Conservation (phyloP, 1,140 invertebrate genomes). For the Dreissena polymorpha region DNA sequence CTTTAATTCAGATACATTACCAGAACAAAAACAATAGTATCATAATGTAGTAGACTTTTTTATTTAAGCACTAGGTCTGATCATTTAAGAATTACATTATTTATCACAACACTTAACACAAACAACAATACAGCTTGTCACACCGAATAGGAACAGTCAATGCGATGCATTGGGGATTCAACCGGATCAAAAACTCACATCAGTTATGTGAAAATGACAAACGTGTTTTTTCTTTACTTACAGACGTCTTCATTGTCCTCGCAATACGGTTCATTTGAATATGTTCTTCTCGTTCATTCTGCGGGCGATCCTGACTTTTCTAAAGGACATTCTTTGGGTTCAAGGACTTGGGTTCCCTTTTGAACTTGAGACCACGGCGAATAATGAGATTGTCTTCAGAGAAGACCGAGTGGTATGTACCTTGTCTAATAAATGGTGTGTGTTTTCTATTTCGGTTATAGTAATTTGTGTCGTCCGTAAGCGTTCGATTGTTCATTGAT, state of each 20-base stretch:
- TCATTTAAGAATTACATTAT: too few relatives aligned
- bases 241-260: slow-evolving; percentile 85
- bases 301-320: slow-evolving; percentile 83
- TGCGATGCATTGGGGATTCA: too few relatives aligned
- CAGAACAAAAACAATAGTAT: too few relatives aligned
- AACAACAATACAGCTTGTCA: too few relatives aligned
- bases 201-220: not conserved
- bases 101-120: too few relatives aligned
- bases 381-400: slow-evolving; percentile 37
- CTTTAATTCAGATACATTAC: too few relatives aligned
- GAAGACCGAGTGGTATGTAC: slow-evolving; percentile 32
- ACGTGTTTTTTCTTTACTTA: slow-evolving; percentile 39
- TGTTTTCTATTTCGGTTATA: too few relatives aligned
- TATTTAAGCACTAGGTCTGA: too few relatives aligned
- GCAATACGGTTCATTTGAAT: slow-evolving; percentile 86
- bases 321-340: slow-evolving; percentile 83
- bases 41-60: too few relatives aligned
- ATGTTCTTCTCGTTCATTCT: slow-evolving; percentile 86
- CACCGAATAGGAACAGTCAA: not conserved
- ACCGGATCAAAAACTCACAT: not conserved
- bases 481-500: too few relatives aligned
- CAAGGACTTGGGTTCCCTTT: slow-evolving; percentile 82
- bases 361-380: slow-evolving; percentile 62
- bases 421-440: too few relatives aligned
- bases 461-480: too few relatives aligned